Percentiles rank a stretch among this genome's conserved stretches.
phyloP scores from a whole-genome alignment of 2,797 vertebrate genomes.

The Parambassis ranga region DNA sequence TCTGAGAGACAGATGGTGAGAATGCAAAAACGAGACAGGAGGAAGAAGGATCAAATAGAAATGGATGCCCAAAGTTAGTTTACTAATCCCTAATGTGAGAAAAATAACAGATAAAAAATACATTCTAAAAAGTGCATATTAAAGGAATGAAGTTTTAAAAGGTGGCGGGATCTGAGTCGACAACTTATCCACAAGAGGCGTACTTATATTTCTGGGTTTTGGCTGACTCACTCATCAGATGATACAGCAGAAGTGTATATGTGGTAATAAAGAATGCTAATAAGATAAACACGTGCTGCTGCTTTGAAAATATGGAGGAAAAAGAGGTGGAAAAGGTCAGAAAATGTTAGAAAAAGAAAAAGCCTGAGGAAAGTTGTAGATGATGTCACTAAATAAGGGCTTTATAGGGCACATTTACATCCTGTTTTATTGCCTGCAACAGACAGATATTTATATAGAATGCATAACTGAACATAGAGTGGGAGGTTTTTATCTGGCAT shows the following conservation, averaged over 20 bases:
- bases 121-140: slow-evolving; percentile 24
- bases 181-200: background rate
- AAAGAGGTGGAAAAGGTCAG: background rate
- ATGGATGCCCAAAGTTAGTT: slow-evolving; percentile 45
- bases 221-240: background rate
- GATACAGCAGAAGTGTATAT: background rate
- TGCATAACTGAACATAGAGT: no score
- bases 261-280: background rate
- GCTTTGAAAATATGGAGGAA: background rate
- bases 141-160: slow-evolving; percentile 18
- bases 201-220: slow-evolving; percentile 5
- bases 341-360: background rate
- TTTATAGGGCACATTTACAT: no score
- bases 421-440: no score
- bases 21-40: slow-evolving; percentile 28
- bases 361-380: background rate
- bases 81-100: slow-evolving; percentile 32
- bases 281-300: background rate
- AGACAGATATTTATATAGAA: no score
- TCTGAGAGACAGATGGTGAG: slow-evolving; percentile 62
- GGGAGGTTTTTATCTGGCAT: no score
- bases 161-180: slow-evolving; percentile 10
- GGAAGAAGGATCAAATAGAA: slow-evolving; percentile 42
- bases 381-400: no score
- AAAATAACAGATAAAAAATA: slow-evolving; percentile 4